phyloP scores from a whole-genome alignment of 2,113 vertebrate genomes.

The Perognathus longimembris region DNA sequence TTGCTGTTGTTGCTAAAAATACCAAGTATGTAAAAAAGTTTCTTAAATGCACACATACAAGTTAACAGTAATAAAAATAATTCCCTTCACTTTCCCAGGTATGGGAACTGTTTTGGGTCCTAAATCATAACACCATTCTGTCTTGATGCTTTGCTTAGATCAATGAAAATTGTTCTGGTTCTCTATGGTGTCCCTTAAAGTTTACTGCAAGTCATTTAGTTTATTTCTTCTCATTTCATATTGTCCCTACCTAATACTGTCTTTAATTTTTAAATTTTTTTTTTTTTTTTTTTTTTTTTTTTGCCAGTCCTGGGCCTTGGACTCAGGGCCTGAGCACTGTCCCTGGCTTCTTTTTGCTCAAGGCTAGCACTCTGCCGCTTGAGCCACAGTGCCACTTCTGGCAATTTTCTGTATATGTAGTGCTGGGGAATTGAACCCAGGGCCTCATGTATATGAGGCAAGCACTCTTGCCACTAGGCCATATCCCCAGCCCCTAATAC shows the following conservation, averaged over 20 bases:
- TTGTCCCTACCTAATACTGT: not conserved
- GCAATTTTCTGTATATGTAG: no score
- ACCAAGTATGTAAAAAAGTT: constrained; percentile 2
- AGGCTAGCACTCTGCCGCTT: no score
- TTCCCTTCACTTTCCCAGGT: not conserved
- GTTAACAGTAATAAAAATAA: constrained; percentile 20
- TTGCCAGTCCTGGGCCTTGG: no score
- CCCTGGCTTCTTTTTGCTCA: no score
- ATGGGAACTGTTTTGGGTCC: not conserved
- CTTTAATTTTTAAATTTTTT: no score
- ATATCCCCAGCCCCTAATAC: no score
- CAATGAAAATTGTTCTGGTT: constrained; percentile 5
- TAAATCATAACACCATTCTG: not conserved
- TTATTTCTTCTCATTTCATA: not conserved
- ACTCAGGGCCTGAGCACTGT: no score
- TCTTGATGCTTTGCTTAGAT: constrained; percentile 32
- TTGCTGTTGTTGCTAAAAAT: not conserved
- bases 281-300: no score
- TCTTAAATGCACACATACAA: not conserved
- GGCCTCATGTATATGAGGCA: no score
- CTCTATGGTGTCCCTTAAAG: not conserved
- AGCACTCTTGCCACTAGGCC: no score
- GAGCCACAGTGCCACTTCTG: no score
- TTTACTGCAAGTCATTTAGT: not conserved
- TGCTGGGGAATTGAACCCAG: no score